Percentiles rank a stretch among this genome's conserved stretches.
Evolutionary conservation across 2,113 vertebrate genomes (phyloP).

Genomic region (Sylvia atricapilla): DNA sequence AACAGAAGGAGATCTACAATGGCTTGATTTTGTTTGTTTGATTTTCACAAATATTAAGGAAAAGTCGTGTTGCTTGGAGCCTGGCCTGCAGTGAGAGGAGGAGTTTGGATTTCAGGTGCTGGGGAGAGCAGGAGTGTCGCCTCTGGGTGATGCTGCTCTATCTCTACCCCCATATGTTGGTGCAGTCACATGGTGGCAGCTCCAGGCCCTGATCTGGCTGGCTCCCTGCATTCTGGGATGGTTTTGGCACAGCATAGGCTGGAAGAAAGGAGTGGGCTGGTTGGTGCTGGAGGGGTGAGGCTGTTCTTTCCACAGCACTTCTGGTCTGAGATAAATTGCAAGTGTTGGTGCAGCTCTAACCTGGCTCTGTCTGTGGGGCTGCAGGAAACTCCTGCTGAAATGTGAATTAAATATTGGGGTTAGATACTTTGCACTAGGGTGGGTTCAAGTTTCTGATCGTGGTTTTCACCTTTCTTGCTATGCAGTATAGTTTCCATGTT

Average conservation of each 20-base stretch:
- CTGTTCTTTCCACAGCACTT: neutral
- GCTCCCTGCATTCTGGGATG: neutral
- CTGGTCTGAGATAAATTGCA: neutral
- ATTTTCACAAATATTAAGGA: neutral
- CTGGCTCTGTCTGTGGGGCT: neutral
- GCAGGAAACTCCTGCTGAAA: neutral
- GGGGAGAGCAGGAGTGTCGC: neutral
- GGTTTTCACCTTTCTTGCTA: neutral
- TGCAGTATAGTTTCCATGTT: fast-evolving
- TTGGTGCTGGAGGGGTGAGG: neutral
- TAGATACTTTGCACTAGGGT: neutral
- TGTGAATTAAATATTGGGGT: neutral
- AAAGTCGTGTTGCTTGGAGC: neutral
- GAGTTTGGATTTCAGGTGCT: neutral
- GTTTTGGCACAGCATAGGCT: neutral
- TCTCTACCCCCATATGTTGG: conserved; percentile 13
- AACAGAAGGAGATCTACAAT: neutral
- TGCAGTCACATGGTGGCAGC: neutral
- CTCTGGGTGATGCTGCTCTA: neutral
- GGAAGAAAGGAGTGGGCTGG: neutral
- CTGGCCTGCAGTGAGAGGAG: neutral
- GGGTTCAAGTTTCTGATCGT: neutral
- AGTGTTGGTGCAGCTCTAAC: neutral
- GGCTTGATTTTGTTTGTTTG: neutral
- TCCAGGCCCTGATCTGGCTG: neutral